Base-by-base conservation (phyloP, 1,140 invertebrate species). In the Mya arenaria region DNA sequence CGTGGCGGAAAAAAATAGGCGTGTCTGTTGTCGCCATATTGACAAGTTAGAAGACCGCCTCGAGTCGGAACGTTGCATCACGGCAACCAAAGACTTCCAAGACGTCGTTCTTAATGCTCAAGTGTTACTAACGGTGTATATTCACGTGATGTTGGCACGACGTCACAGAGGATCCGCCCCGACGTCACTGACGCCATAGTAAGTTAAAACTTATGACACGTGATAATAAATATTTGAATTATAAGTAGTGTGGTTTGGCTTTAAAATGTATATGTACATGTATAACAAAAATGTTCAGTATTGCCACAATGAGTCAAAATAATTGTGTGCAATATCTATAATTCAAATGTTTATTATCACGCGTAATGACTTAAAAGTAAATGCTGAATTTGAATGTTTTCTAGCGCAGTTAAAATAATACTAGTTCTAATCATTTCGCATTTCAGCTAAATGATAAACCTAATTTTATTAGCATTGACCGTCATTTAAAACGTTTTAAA, bases 81-180 rank as follows among this genome's bases (percentile, higher is more conserved):
- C 86, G 34, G 82, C 79, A 25, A 81, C 84, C 28, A 84, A 84
- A 60, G 84, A 87, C 52, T 87, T 87, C 78, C 74, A 82, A 60
- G 84, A 87, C 52, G 84, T 87, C 23, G 86, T 87, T 37, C 73
- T 87, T 39, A 87, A 87, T 78, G 69, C 83, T 41, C 78, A 87
- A 68, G 86, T 87, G 52, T 68, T 87, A 37, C 60, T 85, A 62
- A 77, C 86, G 25, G 86, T 85, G 48, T 87, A 75, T 74, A 87
- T 87, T 72, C 86, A 87, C 71, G 86, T 87, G 48, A 87, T 87
- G 86, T 55, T 87, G 6, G 83, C 83, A 30, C 58, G 79, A 23
- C 63, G 82, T 60, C 84, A 87, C 65, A 69, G 86, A 30, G 86
- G 86, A 8, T 72, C 62, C 13, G 86, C 86, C 15, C 86, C 86